A percentile compares a stretch with the other conserved stretches of the same genome.
Conservation (phyloP, 2,888 invertebrate species). For the Chouioia cunea region DNA sequence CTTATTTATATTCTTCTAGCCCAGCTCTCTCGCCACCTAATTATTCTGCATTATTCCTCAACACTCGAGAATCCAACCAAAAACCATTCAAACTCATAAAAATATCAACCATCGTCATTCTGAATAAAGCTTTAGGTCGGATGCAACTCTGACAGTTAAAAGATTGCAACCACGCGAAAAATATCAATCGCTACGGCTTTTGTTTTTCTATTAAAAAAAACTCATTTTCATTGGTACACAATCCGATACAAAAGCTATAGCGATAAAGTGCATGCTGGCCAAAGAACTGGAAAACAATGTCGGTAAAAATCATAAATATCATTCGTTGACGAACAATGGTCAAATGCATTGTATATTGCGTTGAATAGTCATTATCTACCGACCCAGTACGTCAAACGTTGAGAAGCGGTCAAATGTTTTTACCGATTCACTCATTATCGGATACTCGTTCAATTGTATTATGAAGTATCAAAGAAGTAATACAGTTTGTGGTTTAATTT, state of each 20-base stretch:
- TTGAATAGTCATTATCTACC: too few species aligned
- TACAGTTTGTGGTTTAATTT: too few species aligned
- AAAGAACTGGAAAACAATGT: not conserved
- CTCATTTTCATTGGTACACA: conserved; percentile 15
- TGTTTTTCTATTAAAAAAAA: conserved; percentile 37
- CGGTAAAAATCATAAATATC: conserved; percentile 2
- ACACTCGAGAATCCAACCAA: too few species aligned
- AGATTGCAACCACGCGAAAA: conserved; percentile 28
- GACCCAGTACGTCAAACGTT: too few species aligned
- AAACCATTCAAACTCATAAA: conserved; percentile 4
- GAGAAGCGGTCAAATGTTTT: too few species aligned
- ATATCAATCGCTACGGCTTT: conserved; percentile 32
- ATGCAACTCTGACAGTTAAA: conserved; percentile 18
- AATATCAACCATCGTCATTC: conserved; percentile 17
- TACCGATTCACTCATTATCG: too few species aligned
- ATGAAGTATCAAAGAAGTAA: too few species aligned
- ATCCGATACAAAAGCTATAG: conserved; percentile 19
- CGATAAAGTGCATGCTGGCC: not conserved
- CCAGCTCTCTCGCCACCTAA: not conserved
- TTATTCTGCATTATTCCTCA: too few species aligned
- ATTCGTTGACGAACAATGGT: conserved; percentile 13
- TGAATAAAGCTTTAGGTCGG: conserved; percentile 12
- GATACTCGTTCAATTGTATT: too few species aligned
- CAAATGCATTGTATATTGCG: too few species aligned
- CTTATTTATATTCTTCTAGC: too few species aligned